Base-by-base conservation (phyloP, 2,113 vertebrate species). In the Eira barbara region DNA sequence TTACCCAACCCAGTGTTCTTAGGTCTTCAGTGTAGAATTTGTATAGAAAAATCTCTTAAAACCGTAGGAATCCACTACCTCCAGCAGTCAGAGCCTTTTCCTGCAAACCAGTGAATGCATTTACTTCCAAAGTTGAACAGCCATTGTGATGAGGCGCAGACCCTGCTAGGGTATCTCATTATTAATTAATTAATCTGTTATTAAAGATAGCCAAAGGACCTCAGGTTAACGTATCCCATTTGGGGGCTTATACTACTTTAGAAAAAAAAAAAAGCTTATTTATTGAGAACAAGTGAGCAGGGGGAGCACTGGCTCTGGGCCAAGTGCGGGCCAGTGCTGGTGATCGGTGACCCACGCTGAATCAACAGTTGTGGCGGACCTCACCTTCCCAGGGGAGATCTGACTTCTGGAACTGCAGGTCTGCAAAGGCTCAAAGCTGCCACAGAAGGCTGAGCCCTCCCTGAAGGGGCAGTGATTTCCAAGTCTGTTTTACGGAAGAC, bases 291-390 rank as follows among this genome's bases (percentile, higher is more conserved):
- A 31, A 67, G 14, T 7, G 31, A 67, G 63, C 63, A 63, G 14
- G 63, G 63, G 63, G 63, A 67, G 6, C 63, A 34, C 20, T 11
- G 6, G 36, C 17, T 69, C 36, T 39, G 36, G 36, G 21, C 8
- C 18, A 87, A 61, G 5, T 4, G 23, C 21, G 2, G 29, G 36
- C 31, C 15, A 20, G 14, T 23, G 55, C 10, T 82, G 34, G 8
- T 6, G 23, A 47, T 23, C 31, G 4, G 13, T 42, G 71, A 63
- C 14, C 69, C 0, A 34, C 0, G 18, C 13, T 9, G 2, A 76
- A 82, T 61, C 55, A 52, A 17, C 15, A 25, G 34, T 18, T 83
- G 6, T 59, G 4, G 14, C 15, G 20, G 5, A 87, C 36, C 8
- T 91, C 25, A 12, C 84, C 31, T 31, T 71, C 12, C 23, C 12